phyloP scores from a whole-genome alignment of 2,113 vertebrate species.

The Cyanoderma ruficeps region DNA sequence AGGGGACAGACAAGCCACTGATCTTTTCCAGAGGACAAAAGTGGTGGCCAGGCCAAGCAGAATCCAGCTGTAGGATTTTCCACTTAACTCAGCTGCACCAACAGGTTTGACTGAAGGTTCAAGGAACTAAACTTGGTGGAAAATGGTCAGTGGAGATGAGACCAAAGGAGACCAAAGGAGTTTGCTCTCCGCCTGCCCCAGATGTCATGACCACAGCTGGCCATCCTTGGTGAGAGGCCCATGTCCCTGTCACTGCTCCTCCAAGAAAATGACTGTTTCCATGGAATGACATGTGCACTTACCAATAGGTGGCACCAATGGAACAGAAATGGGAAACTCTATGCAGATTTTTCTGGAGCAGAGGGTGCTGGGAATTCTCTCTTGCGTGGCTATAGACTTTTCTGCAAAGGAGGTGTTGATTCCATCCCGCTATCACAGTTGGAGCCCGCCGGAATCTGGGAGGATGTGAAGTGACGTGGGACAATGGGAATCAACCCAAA shows the following conservation, averaged over 20 bases:
- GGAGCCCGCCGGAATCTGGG: not conserved
- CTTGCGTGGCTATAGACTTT: not conserved
- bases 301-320: slow-evolving; percentile 62
- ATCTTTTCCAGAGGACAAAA: not conserved
- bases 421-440: not conserved
- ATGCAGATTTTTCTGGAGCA: slow-evolving; percentile 19
- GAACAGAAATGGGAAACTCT: slow-evolving; percentile 5
- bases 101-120: not conserved
- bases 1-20: not conserved
- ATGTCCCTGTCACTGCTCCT: fast-evolving
- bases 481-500: not conserved
- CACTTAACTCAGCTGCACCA: not conserved
- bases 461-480: not conserved
- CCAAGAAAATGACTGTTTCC: not conserved
- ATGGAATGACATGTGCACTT: not conserved
- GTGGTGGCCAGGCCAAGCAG: not conserved
- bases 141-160: not conserved
- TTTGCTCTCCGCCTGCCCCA: not conserved
- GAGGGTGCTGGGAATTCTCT: slow-evolving; percentile 23
- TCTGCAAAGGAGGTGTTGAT: not conserved
- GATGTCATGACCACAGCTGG: not conserved
- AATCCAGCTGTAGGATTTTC: not conserved
- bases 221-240: not conserved
- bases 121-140: not conserved
- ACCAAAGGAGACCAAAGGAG: not conserved